Conservation (phyloP, 92 coral and sea anemone species). For the Paramuricea clavata region DNA sequence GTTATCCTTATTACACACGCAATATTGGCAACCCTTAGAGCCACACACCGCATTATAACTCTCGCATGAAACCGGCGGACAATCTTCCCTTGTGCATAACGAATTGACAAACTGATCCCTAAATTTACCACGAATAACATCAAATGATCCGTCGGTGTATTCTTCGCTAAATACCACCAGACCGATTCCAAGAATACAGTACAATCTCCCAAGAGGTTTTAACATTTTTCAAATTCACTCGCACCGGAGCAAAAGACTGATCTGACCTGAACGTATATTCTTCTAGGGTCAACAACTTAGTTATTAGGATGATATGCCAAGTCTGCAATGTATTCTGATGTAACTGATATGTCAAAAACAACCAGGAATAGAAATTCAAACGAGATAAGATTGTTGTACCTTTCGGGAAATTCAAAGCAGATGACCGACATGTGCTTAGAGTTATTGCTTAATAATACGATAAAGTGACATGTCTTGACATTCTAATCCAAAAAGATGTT, state of each 20-base stretch:
- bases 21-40: not conserved
- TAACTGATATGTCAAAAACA: not conserved
- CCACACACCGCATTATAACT: not conserved
- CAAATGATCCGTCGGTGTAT: not conserved
- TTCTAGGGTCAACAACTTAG: not conserved
- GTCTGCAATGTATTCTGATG: not conserved
- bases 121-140: not conserved
- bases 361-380: not conserved
- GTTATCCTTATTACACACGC: conserved; percentile 22
- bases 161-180: not conserved
- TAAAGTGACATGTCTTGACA: not conserved
- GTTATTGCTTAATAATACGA: not conserved
- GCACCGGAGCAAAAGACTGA: not conserved
- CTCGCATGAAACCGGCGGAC: not conserved
- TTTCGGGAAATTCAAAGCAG: not conserved
- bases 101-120: not conserved
- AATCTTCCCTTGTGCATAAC: not conserved
- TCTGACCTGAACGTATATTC: not conserved
- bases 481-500: not conserved
- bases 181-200: not conserved
- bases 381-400: not conserved
- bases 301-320: not conserved
- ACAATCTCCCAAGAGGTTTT: not conserved
- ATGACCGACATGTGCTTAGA: not conserved
- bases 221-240: not conserved